A percentile compares a stretch with the other conserved stretches of the same genome.
Conservation (phyloP, 2,888 invertebrate genomes). For the Danaus chrysippus region DNA sequence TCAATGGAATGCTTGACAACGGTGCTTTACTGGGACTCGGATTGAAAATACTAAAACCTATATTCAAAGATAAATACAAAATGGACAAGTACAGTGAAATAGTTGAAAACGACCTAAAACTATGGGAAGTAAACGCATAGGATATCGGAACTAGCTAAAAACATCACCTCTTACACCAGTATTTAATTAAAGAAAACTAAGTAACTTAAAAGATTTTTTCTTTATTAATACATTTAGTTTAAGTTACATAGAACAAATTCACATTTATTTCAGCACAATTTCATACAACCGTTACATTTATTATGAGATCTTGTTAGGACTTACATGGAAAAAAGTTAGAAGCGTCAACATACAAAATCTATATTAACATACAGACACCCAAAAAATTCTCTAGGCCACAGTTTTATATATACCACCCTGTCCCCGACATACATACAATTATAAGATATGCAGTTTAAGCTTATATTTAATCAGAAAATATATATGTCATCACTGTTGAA, state of each 20-base stretch:
- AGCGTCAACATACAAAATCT: neutral
- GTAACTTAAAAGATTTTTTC: slow-evolving; percentile 19
- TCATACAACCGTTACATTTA: neutral
- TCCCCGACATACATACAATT: neutral
- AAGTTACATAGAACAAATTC: neutral
- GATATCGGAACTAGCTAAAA: neutral
- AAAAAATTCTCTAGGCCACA: slow-evolving; percentile 4
- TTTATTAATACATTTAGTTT: slow-evolving; percentile 11
- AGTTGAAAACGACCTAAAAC: slow-evolving; percentile 90
- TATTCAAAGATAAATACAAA: slow-evolving; percentile 84
- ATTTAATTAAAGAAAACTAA: slow-evolving; percentile 28
- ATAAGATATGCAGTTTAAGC: neutral
- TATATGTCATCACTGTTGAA: no score
- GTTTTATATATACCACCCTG: slow-evolving; percentile 4
- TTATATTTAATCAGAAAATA: no score
- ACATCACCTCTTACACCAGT: slow-evolving; percentile 23
- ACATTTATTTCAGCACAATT: neutral
- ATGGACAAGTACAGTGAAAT: slow-evolving; percentile 88
- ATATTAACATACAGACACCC: no score
- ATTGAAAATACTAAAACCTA: slow-evolving; percentile 85
- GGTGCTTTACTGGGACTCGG: slow-evolving; percentile 88
- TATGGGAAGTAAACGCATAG: slow-evolving; percentile 84
- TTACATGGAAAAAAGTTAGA: neutral
- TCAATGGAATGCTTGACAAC: slow-evolving; percentile 85
- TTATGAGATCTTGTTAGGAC: neutral